phyloP scores from a whole-genome alignment of 1,140 invertebrate species.

The Caenorhabditis remanei region DNA sequence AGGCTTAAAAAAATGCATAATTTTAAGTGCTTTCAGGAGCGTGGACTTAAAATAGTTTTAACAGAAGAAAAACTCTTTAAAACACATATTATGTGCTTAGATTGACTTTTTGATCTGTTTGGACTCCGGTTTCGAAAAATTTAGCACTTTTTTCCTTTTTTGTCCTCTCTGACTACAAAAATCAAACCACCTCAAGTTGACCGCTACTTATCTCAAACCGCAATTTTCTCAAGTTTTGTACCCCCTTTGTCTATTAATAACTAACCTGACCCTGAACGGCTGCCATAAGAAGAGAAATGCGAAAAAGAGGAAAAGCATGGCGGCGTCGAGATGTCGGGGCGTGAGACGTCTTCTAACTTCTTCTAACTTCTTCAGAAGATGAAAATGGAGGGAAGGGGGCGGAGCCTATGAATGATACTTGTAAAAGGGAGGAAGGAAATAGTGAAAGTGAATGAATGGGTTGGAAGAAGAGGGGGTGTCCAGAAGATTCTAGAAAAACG shows the following conservation, averaged over 20 bases:
- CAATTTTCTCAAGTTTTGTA: not conserved
- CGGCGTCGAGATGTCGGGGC: not conserved
- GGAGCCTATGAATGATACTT: conserved; percentile 48
- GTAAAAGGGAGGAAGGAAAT: conserved; percentile 7
- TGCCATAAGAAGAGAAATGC: conserved; percentile 38
- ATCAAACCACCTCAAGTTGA: not conserved
- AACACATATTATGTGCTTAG: too few relatives aligned
- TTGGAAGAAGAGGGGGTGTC: not conserved
- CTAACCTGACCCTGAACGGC: conserved; percentile 47
- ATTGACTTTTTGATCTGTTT: too few relatives aligned
- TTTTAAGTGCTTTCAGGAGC: too few relatives aligned
- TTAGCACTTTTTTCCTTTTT: too few relatives aligned
- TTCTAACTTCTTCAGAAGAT: not conserved
- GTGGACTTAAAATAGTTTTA: too few relatives aligned
- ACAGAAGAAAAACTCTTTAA: too few relatives aligned
- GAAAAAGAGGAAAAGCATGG: conserved; percentile 44
- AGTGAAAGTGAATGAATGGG: conserved; percentile 6
- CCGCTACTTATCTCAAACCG: conserved; percentile 3
- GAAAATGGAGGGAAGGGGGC: not conserved
- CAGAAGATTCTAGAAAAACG: conserved; percentile 38
- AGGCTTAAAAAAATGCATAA: too few relatives aligned
- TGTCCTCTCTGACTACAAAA: not conserved
- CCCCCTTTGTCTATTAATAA: not conserved
- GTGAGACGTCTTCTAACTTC: not conserved
- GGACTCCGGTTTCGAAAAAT: too few relatives aligned